phyloP scores from a whole-genome alignment of 2,888 invertebrate genomes.

The Pheosia tremula region DNA sequence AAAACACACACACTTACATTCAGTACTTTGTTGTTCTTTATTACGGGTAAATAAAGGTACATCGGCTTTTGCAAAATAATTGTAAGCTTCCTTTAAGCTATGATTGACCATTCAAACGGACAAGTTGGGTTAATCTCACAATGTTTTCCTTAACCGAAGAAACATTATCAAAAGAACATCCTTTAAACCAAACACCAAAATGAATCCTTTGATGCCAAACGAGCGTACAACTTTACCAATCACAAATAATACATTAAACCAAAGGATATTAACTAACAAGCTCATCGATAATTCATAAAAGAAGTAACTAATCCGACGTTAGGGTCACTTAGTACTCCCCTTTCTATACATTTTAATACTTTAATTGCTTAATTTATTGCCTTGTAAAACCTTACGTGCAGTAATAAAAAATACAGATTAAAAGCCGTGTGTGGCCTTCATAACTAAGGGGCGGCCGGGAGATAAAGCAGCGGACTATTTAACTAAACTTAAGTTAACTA shows the following conservation, averaged over 20 bases:
- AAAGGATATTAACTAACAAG: neutral
- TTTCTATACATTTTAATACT: conserved; percentile 36
- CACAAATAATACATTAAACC: neutral
- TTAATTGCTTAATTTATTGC: conserved; percentile 42
- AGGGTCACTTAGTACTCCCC: conserved; percentile 26
- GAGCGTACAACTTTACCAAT: no score
- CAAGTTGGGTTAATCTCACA: no score
- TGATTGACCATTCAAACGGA: no score
- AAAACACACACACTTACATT: no score
- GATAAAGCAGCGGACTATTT: conserved; percentile 74
- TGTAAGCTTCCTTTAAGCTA: no score
- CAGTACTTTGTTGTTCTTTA: no score
- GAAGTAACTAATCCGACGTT: conserved; percentile 11
- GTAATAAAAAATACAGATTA: conserved; percentile 31
- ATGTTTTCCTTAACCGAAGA: no score
- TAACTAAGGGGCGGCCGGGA: conserved; percentile 56
- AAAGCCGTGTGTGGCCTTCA: conserved; percentile 58
- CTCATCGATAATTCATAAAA: conserved; percentile 5
- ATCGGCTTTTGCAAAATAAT: no score
- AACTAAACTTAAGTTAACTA: conserved; percentile 77
- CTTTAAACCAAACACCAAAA: no score
- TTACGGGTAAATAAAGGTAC: no score
- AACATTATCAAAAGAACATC: no score
- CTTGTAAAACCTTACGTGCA: conserved; percentile 28
- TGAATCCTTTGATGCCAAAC: no score